phyloP scores from a whole-genome alignment of 2,888 invertebrate genomes.

The Nomada lathburiana region DNA sequence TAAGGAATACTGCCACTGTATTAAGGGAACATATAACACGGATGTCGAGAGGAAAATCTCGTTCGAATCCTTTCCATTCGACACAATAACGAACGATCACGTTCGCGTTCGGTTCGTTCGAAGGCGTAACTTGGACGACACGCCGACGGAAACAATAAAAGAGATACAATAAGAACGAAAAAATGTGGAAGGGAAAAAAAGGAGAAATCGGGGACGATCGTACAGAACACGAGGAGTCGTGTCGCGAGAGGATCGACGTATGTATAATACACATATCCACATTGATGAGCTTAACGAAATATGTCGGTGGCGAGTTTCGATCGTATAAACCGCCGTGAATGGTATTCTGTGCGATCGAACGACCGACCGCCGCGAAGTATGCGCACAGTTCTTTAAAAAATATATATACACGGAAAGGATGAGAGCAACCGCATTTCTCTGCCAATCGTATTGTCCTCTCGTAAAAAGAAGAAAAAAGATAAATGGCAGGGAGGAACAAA shows the following conservation, averaged over 20 bases:
- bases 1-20: constrained; percentile 66
- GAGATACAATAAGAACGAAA: constrained; percentile 9
- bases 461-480: no score
- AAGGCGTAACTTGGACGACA: background rate
- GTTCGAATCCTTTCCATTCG: constrained; percentile 24
- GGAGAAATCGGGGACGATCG: constrained; percentile 44
- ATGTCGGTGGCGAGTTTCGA: constrained; percentile 43
- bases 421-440: background rate
- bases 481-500: background rate
- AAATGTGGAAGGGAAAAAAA: background rate
- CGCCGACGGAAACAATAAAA: constrained; percentile 26
- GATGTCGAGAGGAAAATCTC: constrained; percentile 42
- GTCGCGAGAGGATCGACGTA: constrained; percentile 27
- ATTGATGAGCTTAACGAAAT: constrained; percentile 59
- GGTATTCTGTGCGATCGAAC: constrained; percentile 58
- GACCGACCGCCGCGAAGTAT: constrained; percentile 15
- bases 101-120: constrained; percentile 1
- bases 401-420: constrained; percentile 16
- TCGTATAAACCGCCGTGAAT: constrained; percentile 21
- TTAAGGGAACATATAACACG: constrained; percentile 39
- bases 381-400: constrained; percentile 59
- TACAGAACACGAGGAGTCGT: constrained; percentile 38
- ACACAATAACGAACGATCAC: constrained; percentile 6
- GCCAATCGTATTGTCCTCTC: no score
- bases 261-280: constrained; percentile 61